Evolutionary conservation across 2,888 invertebrate species (phyloP), one percentile per base, ranked within the genome.

Genomic region (Graphium colonna): DNA sequence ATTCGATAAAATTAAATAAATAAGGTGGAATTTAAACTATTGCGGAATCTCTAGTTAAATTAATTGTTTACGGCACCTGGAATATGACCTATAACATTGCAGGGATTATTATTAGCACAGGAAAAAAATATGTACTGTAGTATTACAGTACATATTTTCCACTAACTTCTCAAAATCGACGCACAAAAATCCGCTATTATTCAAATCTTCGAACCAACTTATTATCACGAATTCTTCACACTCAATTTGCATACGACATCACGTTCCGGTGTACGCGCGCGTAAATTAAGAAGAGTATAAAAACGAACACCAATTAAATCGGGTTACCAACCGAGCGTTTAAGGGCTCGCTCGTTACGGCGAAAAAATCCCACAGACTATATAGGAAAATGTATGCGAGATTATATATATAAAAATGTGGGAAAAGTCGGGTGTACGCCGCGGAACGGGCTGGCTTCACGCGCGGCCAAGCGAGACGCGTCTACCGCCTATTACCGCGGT

Each of bases 391-490:
- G 3, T 5, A 2, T 3, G 3, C 2, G 5, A 21, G 21, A 3
- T 2, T 21, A 21, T 21, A 5, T 21, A 21, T 5, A 21, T 68
- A 67, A 68, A 65, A 74, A 75, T 80, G 82, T 85, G 84, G 82
- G 85, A 86, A 84, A 81, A 80, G 77, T 73, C 69, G 73, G 58
- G 69, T 59, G 69, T 73, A 81, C 76, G 73, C 80, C 73, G 86
- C 80, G 85, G 77, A 82, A 87, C 85, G 73, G 68, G 68, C 69
- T 73, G 73, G 75, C 76, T 84, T 84, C 80, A 85, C 79, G 86
- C 82, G 75, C 68, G 69, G 72, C 78, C 79, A 75, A 63, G 71
- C 70, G 69, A 73, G 21, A 21, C 21, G 21, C 21, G 21, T 5
- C 3, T 21, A 5, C 5, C 2, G 2, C 21, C 3, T 5, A 2